Base-by-base conservation (phyloP, 2,797 vertebrate species). In the Valencia hispanica region DNA sequence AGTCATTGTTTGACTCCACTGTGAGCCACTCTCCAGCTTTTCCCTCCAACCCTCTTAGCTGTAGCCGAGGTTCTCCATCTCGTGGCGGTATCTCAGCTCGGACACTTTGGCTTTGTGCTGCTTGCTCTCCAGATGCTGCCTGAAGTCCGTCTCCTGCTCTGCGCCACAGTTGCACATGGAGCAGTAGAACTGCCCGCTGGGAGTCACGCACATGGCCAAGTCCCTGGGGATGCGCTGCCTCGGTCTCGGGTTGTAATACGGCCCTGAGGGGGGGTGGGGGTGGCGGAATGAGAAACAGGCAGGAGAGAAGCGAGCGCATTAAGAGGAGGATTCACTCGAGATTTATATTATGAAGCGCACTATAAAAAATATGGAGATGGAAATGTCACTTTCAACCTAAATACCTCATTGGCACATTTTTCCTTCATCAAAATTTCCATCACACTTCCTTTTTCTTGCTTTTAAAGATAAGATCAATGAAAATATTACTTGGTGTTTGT, bases 101-200 rank as follows among this genome's bases (percentile, higher is more conserved):
- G 98, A 99, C 91, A 99, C 97, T 92, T 98, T 97, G 90, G 98
- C 98, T 88, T 99, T 99, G 93, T 99, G 98, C 88, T 97, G 97
- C 83, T 99, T 99, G 96, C 98, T 99, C 91, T 99, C 98, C 87
- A 99, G 94, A 88, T 99, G 98, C 89, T 98, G 96, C 53, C 98
- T 95, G 94, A 99, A 99, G 89, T 99, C 97, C 10, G 95, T 84
- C 93, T 99, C 98, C 89, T 99, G 98, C 2, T 97, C 94, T 27
- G 98, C 98, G 2, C 98, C 97, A 0, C 96, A 96, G 66, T 99
- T 98, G 92, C 98, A 99, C 98, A 99, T 98, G 79, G 97, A 99
- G 92, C 98, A 99, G 94, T 99, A 99, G 94, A 98, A 99, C 94
- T 98, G 98, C 65, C 98, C 98, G 0, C 98, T 99, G 83, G 98